phyloP scores from a whole-genome alignment of 2,888 invertebrate genomes.

The Caenorhabditis sp. region DNA sequence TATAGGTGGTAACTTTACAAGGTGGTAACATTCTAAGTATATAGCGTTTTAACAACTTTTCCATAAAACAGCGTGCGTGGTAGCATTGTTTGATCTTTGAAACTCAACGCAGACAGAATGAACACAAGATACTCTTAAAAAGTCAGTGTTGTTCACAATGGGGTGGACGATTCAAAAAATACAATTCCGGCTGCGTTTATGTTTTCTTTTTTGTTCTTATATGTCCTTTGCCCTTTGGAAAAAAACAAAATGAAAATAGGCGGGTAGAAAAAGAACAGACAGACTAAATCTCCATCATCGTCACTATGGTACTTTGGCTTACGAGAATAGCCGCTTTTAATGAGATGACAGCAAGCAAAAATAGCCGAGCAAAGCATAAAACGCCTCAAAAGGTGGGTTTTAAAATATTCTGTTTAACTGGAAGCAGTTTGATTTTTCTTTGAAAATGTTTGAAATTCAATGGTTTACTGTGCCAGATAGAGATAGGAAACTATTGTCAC shows the following conservation, averaged over 20 bases:
- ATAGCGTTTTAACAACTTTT: background rate
- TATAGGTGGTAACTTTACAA: constrained; percentile 26
- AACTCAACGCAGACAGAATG: too few species aligned
- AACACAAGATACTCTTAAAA: background rate
- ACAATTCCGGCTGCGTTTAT: background rate
- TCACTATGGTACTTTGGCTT: constrained; percentile 10
- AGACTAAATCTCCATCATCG: background rate
- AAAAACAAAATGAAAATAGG: background rate
- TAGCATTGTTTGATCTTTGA: constrained; percentile 53
- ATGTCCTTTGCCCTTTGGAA: background rate
- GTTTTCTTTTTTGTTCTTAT: background rate
- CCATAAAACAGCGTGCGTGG: constrained; percentile 17
- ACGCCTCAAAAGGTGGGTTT: background rate
- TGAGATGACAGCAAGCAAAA: constrained; percentile 1
- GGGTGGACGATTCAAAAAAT: background rate
- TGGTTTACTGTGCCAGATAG: too few species aligned
- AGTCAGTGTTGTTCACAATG: background rate
- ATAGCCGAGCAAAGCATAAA: background rate
- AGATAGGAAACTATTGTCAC: too few species aligned
- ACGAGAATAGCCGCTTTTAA: background rate
- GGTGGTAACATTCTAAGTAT: constrained; percentile 24
- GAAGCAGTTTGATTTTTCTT: too few species aligned
- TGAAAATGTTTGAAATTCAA: too few species aligned
- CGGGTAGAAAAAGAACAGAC: background rate
- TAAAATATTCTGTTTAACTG: too few species aligned